These are phyloP conservation scores for Spea hammondii DNA, from an alignment of 2,797 vertebrate genomes.

Conservation along the genomic window DNA sequence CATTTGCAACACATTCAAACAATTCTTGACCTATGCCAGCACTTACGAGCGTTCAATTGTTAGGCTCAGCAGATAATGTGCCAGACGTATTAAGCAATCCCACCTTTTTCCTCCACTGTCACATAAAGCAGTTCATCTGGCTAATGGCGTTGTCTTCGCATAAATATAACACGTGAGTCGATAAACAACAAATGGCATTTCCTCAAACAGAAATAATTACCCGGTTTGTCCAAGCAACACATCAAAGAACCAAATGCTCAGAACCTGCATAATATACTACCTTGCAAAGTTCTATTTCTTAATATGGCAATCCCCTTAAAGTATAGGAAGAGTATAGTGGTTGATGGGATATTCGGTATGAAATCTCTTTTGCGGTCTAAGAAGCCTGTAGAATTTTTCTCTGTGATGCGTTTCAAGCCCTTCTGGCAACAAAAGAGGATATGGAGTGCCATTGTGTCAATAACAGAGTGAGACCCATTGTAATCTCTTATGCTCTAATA, in stretches of 20 bases:
- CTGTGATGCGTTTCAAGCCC: conserved; percentile 4
- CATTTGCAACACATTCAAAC: conserved; percentile 64
- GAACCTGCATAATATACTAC: conserved; percentile 14
- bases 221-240: conserved; percentile 15
- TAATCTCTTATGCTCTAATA: conserved; percentile 37
- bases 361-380: neutral
- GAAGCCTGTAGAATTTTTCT: conserved; percentile 2
- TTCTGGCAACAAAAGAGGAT: conserved; percentile 1
- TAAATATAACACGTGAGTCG: conserved; percentile 28
- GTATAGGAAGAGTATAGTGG: neutral
- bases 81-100: conserved; percentile 18
- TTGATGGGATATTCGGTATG: neutral
- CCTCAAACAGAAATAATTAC: neutral
- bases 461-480: conserved; percentile 35
- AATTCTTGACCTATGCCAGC: conserved; percentile 64
- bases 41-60: conserved; percentile 55
- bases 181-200: conserved; percentile 27
- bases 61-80: conserved; percentile 52
- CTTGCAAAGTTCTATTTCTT: neutral
- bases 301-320: neutral
- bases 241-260: neutral
- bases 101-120: conserved; percentile 16
- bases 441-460: conserved; percentile 22
- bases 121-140: conserved; percentile 24
- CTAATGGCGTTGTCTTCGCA: conserved; percentile 39